phyloP scores from a whole-genome alignment of 2,888 invertebrate genomes.

The Melikaiella ostensackeni region DNA sequence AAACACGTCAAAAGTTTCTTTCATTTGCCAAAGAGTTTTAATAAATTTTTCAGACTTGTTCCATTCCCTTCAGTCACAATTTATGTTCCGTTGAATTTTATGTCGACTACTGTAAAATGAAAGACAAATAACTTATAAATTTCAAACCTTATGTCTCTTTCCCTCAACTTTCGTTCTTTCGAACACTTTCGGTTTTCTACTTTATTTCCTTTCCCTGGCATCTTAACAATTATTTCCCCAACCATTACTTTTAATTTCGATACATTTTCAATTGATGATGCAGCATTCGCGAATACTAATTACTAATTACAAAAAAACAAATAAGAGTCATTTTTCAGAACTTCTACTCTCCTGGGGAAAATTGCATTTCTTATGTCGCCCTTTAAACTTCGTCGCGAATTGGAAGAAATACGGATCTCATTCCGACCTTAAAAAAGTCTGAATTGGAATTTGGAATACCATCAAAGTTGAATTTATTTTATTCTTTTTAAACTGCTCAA shows the following conservation, averaged over 20 bases:
- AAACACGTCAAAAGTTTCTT: neutral
- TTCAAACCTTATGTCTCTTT: neutral
- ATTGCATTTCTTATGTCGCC: neutral
- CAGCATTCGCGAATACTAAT: neutral
- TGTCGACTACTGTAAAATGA: too few relatives aligned
- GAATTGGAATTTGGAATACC: neutral
- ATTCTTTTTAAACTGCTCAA: neutral
- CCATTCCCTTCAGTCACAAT: neutral
- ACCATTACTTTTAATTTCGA: too few relatives aligned
- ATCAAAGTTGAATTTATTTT: neutral
- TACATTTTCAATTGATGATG: neutral
- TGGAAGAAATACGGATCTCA: neutral
- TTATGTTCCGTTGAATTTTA: neutral
- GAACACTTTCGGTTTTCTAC: neutral
- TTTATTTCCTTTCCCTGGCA: neutral
- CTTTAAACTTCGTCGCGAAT: neutral
- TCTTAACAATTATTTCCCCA: too few relatives aligned
- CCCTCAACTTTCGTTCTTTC: neutral
- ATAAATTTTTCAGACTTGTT: neutral
- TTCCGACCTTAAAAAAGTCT: neutral
- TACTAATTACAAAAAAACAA: neutral
- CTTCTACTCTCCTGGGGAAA: neutral
- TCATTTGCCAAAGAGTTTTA: slow-evolving; percentile 1
- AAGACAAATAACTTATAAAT: neutral
- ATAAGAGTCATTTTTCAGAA: neutral